Conservation (phyloP, 2,888 invertebrate species). For the Arenicola marina region DNA sequence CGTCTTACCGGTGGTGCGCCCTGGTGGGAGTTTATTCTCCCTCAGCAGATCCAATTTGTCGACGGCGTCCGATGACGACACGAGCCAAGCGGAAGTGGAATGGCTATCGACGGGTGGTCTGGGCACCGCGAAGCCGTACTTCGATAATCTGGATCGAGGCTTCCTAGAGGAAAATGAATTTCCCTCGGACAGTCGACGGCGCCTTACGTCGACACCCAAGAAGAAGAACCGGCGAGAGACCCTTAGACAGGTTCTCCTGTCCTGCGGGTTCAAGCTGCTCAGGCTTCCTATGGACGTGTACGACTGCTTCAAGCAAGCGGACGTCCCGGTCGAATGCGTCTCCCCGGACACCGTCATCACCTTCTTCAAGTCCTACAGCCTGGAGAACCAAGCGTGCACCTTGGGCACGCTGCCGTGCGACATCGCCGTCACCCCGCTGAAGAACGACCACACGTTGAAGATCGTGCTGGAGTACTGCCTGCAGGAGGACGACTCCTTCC, state of each 20-base stretch:
- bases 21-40: neutral
- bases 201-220: constrained; percentile 6
- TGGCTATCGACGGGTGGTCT: constrained; percentile 29
- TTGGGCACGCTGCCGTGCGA: constrained; percentile 26
- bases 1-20: constrained; percentile 28
- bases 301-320: constrained; percentile 26
- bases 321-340: constrained; percentile 31
- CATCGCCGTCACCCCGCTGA: constrained; percentile 27
- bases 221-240: constrained; percentile 16
- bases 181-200: neutral
- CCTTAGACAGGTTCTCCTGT: constrained; percentile 26
- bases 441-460: constrained; percentile 24
- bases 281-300: constrained; percentile 31
- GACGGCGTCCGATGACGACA: neutral
- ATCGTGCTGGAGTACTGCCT: constrained; percentile 31
- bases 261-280: constrained; percentile 34
- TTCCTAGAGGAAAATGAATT: constrained; percentile 22
- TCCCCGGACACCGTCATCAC: constrained; percentile 29
- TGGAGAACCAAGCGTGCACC: constrained; percentile 14
- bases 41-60: neutral
- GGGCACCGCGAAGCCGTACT: constrained; percentile 21
- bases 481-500: constrained; percentile 28
- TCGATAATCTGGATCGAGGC: constrained; percentile 30
- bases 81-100: constrained; percentile 22
- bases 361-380: constrained; percentile 28